Conservation (phyloP, 2,113 vertebrate species). For the Oxygymnocypris stewartii region DNA sequence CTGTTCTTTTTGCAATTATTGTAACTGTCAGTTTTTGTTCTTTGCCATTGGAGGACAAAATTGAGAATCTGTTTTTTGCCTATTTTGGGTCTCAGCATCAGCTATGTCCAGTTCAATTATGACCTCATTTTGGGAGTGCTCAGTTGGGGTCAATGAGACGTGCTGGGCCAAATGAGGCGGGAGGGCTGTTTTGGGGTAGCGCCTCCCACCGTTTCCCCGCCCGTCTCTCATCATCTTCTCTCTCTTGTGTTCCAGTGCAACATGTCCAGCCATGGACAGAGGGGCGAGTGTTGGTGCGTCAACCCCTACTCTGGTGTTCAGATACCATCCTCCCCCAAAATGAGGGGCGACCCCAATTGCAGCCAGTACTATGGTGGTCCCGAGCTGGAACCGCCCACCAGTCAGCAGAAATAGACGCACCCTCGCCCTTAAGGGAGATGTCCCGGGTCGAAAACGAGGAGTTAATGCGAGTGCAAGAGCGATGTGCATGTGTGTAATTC, state of each 20-base stretch:
- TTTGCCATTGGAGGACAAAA: slow-evolving; percentile 77
- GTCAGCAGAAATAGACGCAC: slow-evolving; percentile 56
- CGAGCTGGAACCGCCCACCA: slow-evolving; percentile 74
- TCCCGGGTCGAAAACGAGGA: slow-evolving; percentile 36
- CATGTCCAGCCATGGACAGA: slow-evolving; percentile 93
- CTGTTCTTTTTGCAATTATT: slow-evolving; percentile 74
- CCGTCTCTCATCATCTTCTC: slow-evolving; percentile 47
- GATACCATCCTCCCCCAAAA: slow-evolving; percentile 82
- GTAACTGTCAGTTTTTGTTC: slow-evolving; percentile 84
- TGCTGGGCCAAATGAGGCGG: slow-evolving; percentile 68
- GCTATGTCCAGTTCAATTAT: slow-evolving; percentile 77
- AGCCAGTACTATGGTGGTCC: slow-evolving; percentile 82
- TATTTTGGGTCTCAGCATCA: slow-evolving; percentile 63
- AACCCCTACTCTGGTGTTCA: slow-evolving; percentile 86
- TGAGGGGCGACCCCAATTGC: slow-evolving; percentile 93
- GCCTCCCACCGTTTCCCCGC: slow-evolving; percentile 57
- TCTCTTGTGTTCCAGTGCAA: slow-evolving; percentile 83
- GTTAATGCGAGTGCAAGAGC: slow-evolving; percentile 49
- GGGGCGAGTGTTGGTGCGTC: slow-evolving; percentile 97
- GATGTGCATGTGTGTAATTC: slow-evolving; percentile 51
- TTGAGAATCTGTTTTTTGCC: slow-evolving; percentile 70
- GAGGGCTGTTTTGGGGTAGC: slow-evolving; percentile 65
- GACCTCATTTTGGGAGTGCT: slow-evolving; percentile 72
- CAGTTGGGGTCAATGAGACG: slow-evolving; percentile 60
- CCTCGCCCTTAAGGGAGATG: background rate